Evolutionary conservation across 2,113 vertebrate genomes (phyloP).

Genomic region (Anguilla japonica): DNA sequence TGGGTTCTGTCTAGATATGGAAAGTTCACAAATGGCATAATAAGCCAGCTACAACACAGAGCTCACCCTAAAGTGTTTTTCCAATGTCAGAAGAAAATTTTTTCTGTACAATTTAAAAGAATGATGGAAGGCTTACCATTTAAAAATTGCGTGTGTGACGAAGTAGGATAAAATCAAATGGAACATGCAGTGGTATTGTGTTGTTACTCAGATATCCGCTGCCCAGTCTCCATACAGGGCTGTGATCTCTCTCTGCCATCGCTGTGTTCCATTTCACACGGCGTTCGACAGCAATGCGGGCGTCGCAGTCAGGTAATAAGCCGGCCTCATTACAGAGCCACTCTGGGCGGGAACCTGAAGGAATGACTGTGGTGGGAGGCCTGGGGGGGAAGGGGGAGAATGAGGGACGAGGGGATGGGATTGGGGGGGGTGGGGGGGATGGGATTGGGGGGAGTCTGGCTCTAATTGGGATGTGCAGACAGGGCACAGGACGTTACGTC

Average conservation of each 20-base stretch:
- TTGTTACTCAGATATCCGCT: neutral
- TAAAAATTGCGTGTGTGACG: too few relatives aligned
- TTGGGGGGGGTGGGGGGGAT: neutral
- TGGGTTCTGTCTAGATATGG: neutral
- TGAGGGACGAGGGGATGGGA: neutral
- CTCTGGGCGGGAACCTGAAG: neutral
- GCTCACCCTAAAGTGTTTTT: too few relatives aligned
- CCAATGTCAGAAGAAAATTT: too few relatives aligned
- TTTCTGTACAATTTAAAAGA: too few relatives aligned
- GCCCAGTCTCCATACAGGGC: neutral
- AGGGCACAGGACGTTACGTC: too few relatives aligned
- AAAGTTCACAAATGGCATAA: neutral
- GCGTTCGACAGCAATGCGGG: neutral
- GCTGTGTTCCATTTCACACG: neutral
- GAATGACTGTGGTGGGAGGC: neutral
- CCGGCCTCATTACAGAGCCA: neutral
- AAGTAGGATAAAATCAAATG: too few relatives aligned
- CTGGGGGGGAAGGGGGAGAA: too few relatives aligned
- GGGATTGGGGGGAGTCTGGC: too few relatives aligned
- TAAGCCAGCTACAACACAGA: too few relatives aligned
- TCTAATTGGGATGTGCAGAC: neutral
- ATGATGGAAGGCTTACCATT: too few relatives aligned
- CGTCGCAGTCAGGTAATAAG: neutral
- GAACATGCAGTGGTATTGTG: neutral
- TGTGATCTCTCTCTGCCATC: neutral